phyloP scores from a whole-genome alignment of 2,797 vertebrate species.

The Pithecia hirsuta region DNA sequence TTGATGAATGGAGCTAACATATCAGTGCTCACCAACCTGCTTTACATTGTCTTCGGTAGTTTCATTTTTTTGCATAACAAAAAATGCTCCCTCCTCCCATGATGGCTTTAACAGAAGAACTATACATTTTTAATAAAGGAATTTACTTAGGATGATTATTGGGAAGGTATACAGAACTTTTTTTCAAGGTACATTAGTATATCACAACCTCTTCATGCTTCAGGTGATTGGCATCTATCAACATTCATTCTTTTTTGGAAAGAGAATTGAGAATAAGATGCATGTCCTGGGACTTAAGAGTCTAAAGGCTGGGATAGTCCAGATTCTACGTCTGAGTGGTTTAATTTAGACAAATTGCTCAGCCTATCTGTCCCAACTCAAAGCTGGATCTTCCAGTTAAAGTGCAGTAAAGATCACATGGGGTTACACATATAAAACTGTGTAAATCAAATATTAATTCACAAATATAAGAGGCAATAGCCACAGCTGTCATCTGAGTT shows the following conservation, averaged over 20 bases:
- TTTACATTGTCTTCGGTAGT: constrained; percentile 38
- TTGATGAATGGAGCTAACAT: constrained; percentile 33
- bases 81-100: neutral
- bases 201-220: neutral
- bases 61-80: constrained; percentile 71
- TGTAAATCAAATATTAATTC: neutral
- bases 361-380: too few relatives aligned
- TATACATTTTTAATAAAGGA: neutral
- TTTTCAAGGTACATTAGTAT: neutral
- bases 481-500: neutral
- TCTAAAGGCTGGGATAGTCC: neutral
- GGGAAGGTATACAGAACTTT: neutral
- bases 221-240: neutral
- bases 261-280: neutral
- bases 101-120: neutral
- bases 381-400: neutral
- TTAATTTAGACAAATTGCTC: neutral
- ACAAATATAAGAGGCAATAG: neutral
- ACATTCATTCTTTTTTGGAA: neutral
- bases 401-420: neutral
- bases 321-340: neutral
- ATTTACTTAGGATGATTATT: neutral
- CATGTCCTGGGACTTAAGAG: neutral
- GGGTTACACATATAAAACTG: neutral
- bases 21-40: constrained; percentile 16